Evolutionary conservation across 2,797 vertebrate species (phyloP), one percentile per base, ranked within the genome.

Genomic region (Ciconia nigra): DNA sequence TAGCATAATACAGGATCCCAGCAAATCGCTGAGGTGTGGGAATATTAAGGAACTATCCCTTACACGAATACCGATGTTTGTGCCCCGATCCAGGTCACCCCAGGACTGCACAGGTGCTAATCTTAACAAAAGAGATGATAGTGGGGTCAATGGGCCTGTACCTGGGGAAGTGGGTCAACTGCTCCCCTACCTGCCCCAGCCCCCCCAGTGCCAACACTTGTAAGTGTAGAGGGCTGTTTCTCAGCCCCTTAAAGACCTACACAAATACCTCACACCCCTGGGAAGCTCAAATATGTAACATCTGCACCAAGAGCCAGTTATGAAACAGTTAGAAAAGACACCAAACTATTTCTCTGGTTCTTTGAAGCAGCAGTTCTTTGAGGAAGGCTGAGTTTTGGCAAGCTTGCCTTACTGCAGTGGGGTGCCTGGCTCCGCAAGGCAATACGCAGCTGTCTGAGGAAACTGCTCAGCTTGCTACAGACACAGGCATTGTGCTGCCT

Each of bases 211-310:
- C 19, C 87, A 54, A 3, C 39, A 8, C 31, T 5, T 37, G 13
- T 18, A 47, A 20, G 18, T 25, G 9, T 4, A 7, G 25, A 52
- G 62, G 4, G 74, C 51, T 51, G n/a, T 26, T 59, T 11, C 41
- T 51, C 24, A 33, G 26, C 12, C 35, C 37, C 15, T 14, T 11
- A 4, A 28, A 39, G 44, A 47, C 44, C 29, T n/a, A 10, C 41
- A 8, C 17, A 35, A 46, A 31, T 4, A 44, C 37, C n/a, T 58
- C 33, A 24, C 1, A 5, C 4, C 37, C 31, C 35, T 19, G 44
- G 47, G 11, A 71, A 29, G 26, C 37, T 41, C 22, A 11, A 22
- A 11, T 2, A 33, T 0, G 0, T 5, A 29, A 24, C 26, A 13
- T 15, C 54, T 80, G 42, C 33, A 21, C 14, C 33, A 42, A 83